Evolutionary conservation across 2,113 vertebrate species (phyloP).

Genomic region (Thamnaconus septentrionalis): DNA sequence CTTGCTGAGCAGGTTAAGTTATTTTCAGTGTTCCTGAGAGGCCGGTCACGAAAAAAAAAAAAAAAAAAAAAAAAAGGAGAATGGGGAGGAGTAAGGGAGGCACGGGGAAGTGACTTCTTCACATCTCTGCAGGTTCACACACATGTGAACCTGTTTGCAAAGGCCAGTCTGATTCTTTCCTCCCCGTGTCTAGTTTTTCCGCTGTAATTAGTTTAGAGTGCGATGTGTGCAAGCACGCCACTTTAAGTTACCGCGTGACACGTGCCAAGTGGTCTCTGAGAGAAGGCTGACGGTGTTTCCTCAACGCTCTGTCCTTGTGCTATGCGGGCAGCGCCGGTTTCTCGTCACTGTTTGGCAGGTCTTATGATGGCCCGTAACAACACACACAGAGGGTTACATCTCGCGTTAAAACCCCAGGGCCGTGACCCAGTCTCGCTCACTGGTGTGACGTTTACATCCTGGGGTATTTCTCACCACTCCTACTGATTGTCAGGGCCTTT

Average conservation of each 20-base stretch:
- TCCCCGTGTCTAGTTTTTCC: constrained; percentile 19
- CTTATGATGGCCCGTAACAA: constrained; percentile 61
- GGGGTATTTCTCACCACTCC: constrained; percentile 56
- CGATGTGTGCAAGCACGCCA: constrained; percentile 1
- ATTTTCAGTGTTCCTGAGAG: constrained; percentile 77
- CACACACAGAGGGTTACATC: constrained; percentile 37
- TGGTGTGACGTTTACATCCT: constrained; percentile 68
- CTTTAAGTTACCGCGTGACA: constrained; percentile 12
- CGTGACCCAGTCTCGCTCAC: constrained; percentile 57
- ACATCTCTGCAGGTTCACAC: constrained; percentile 50
- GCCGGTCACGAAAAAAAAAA: constrained; percentile 66
- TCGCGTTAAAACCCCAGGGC: constrained; percentile 58
- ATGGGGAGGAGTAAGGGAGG: constrained; percentile 35
- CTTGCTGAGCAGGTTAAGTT: constrained; percentile 75
- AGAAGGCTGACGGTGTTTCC: constrained; percentile 22
- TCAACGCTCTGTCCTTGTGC: constrained; percentile 67
- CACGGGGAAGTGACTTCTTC: constrained; percentile 24
- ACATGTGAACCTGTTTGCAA: constrained; percentile 25
- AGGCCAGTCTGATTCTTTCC: constrained; percentile 24
- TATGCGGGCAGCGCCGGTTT: constrained; percentile 30
- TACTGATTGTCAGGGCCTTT: constrained; percentile 55
- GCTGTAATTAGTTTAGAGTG: constrained; percentile 17
- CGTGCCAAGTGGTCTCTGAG: not conserved
- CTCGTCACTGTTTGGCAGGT: constrained; percentile 57
- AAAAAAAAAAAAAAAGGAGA: constrained; percentile 48